phyloP scores from a whole-genome alignment of 2,797 vertebrate species.

The Thripadectes ignobilis region DNA sequence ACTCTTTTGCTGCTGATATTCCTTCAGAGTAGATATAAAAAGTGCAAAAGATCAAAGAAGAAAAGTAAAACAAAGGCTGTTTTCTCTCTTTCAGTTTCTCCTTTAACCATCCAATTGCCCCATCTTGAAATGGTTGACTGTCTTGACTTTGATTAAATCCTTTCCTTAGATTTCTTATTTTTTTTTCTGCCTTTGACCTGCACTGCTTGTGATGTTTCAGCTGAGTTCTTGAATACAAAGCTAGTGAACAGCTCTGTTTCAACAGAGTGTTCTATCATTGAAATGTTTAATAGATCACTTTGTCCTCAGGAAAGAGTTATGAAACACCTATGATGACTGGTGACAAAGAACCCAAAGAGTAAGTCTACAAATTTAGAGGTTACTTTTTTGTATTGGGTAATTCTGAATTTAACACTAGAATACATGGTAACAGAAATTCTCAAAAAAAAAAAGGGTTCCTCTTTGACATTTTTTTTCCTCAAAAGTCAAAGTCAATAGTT shows the following conservation, averaged over 20 bases:
- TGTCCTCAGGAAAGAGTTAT: background rate
- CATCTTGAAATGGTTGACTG: background rate
- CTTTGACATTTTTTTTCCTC: background rate
- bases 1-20: background rate
- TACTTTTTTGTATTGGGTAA: background rate
- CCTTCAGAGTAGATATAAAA: background rate
- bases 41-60: background rate
- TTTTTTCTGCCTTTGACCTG: background rate
- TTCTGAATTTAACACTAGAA: background rate
- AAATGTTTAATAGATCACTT: background rate
- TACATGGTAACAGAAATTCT: background rate
- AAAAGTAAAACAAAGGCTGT: background rate
- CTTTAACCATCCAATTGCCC: background rate
- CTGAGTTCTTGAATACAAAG: background rate
- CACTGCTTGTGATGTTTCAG: background rate
- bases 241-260: background rate
- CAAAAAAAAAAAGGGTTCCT: background rate
- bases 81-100: background rate
- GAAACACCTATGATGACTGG: background rate
- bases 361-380: background rate
- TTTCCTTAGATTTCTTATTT: background rate
- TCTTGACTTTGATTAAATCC: background rate
- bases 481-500: background rate
- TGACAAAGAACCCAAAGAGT: background rate
- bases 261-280: background rate